Percentiles rank a stretch among this genome's conserved stretches.
phyloP scores from a whole-genome alignment of 2,888 invertebrate species.

The Anarsia innoxiella region DNA sequence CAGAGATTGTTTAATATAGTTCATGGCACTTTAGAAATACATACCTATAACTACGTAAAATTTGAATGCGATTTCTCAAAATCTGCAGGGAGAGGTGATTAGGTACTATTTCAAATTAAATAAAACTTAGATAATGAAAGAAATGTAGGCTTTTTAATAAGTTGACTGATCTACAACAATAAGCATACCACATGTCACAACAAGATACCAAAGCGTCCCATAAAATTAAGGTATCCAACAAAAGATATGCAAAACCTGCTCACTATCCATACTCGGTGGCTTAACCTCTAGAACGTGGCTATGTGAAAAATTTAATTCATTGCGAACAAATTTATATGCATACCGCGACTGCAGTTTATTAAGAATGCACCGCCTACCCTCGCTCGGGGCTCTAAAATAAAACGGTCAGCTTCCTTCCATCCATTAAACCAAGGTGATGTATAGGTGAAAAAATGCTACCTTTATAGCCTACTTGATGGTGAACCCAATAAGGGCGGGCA shows the following conservation, averaged over 20 bases:
- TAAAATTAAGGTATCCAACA: slow-evolving; percentile 11
- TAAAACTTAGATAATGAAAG: too few species aligned
- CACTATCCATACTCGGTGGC: slow-evolving; percentile 25
- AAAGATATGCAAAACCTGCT: slow-evolving; percentile 17
- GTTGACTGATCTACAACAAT: too few species aligned
- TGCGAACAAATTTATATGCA: slow-evolving; percentile 57
- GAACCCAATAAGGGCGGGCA: neutral
- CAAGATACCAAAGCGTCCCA: too few species aligned
- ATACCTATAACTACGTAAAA: too few species aligned
- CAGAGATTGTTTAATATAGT: too few species aligned
- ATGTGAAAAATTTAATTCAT: slow-evolving; percentile 63
- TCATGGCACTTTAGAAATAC: too few species aligned
- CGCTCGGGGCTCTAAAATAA: slow-evolving; percentile 36
- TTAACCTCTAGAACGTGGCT: slow-evolving; percentile 36
- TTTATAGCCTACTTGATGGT: slow-evolving; percentile 9
- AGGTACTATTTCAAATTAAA: too few species aligned
- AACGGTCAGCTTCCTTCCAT: slow-evolving; percentile 45
- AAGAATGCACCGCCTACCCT: slow-evolving; percentile 52
- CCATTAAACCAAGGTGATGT: slow-evolving; percentile 23
- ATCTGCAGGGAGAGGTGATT: too few species aligned
- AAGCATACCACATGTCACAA: too few species aligned
- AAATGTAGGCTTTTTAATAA: too few species aligned
- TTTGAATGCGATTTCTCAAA: too few species aligned
- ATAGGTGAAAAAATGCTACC: slow-evolving; percentile 9
- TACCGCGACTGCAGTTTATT: slow-evolving; percentile 56